Conservation (phyloP, 2,797 vertebrate species). For the Etheostoma nigrum region DNA sequence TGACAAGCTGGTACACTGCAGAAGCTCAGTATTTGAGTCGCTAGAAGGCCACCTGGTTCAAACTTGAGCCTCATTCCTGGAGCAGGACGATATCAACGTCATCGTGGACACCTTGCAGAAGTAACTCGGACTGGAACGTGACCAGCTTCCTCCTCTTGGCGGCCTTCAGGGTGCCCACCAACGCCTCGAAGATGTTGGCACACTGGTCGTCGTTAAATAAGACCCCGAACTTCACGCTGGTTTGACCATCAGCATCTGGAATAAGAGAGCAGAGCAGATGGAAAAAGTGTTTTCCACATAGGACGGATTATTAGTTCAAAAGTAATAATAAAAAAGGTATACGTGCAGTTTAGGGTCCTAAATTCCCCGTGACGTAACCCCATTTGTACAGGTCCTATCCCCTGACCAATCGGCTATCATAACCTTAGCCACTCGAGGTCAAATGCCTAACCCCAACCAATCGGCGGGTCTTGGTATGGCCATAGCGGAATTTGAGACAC, state of each 20-base stretch:
- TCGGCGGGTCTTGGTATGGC: too few relatives aligned
- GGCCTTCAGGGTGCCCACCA: slow-evolving; percentile 95
- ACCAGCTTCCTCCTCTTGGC: slow-evolving; percentile 92
- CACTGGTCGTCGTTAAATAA: slow-evolving; percentile 94
- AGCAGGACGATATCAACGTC: slow-evolving; percentile 91
- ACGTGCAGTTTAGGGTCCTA: too few relatives aligned
- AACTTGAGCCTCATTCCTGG: slow-evolving; percentile 63
- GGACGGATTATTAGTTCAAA: not conserved
- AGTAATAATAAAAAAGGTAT: not conserved
- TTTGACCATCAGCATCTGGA: slow-evolving; percentile 90
- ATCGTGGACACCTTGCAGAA: slow-evolving; percentile 97
- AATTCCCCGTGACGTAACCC: too few relatives aligned
- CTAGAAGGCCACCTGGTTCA: not conserved
- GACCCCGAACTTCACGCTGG: slow-evolving; percentile 93
- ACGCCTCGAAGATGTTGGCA: slow-evolving; percentile 97
- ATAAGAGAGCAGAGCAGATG: not conserved
- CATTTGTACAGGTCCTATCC: too few relatives aligned
- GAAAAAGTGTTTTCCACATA: not conserved
- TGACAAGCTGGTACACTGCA: slow-evolving; percentile 8
- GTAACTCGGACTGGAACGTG: slow-evolving; percentile 89
- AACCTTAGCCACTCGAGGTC: too few relatives aligned
- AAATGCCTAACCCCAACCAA: too few relatives aligned
- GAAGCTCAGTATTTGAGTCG: slow-evolving; percentile 37
- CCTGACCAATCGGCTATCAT: too few relatives aligned
- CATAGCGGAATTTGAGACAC: too few relatives aligned